Base-by-base conservation (phyloP, 2,113 vertebrate genomes). In the Pagrus major region DNA sequence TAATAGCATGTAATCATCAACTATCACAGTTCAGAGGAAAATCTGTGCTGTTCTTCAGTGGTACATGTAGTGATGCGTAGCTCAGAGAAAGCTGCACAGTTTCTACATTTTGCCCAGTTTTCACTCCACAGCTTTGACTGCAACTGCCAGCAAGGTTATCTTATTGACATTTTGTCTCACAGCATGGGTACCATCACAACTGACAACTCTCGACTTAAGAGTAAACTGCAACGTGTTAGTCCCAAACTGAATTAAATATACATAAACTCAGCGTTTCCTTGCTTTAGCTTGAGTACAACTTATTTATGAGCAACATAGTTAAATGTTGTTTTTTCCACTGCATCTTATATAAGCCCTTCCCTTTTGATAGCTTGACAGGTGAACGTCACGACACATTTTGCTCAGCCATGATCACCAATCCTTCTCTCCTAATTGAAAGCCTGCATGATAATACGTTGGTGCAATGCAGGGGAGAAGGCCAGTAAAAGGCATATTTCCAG, bases 191-290 rank as follows among this genome's bases (percentile, higher is more conserved):
- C 52, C 68, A 66, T 25, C 44, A 78, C 8, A 41, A 49, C 16
- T 37, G 37, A 81, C 64, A 74, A 47, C 37, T 21, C 61, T 29
- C 41, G 59, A 54, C 55, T 79, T 79, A 27, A 41, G 42, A 69
- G 18, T 44, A 47, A 78, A 74, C n/a, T 20, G 35, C 49, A 27
- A 73, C 54, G 15, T 0, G 55, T 55, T 9, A 21, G 37, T 74
- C 67, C 37, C 58, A 82, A 67, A 42, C 25, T 47, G 31, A 74
- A 64, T 60, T 55, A 59, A 83, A 76, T 77, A 79, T 66, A 63
- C 29, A 71, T 65, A 0, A 56, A 20, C 14, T 58, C 18, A 67
- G n/a, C 20, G 21, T 20, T 54, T 47, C 42, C 33, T 64, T 3
- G 46, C 31, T 64, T 46, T n/a, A n/a, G n/a, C n/a, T n/a, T 21